Evolutionary conservation across 2,113 vertebrate genomes (phyloP), one percentile per base, ranked within the genome.

Genomic region (Cyanoramphus novaezelandiae): DNA sequence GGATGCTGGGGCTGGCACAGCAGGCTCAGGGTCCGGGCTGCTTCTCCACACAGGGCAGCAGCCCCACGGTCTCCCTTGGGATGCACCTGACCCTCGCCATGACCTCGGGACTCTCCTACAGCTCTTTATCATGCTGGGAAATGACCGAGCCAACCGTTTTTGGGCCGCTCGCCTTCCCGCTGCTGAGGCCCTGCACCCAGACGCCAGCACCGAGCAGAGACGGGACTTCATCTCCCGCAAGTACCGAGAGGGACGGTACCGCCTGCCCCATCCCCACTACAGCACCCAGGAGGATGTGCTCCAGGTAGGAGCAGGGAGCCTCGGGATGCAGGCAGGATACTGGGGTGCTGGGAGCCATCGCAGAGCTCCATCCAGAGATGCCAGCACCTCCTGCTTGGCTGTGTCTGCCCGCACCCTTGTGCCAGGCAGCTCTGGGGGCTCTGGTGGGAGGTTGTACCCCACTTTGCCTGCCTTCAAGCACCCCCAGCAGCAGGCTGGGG

Each of bases 111-210:
- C 46, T 91, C 33, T 94, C 67, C 80, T 83, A 6, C 90, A 99
- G 99, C 98, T 99, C 47, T 99, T 99, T 97, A 99, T 99, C 67
- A 91, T 99, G 98, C 94, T 99, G 93, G 99, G 99, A 10, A 99
- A 99, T 27, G 98, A 99, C 75, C 97, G 98, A 78, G 99, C 99
- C 84, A 99, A 99, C 74, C 98, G 98, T 2, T 99, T 99, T 97
- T 99, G 99, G 99, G 99, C 98, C 0, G 98, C 98, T 10, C 95
- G 91, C 7, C 95, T 99, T n/a, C 95, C 98, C 0, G 7, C 70
- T 2, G 24, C 94, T 0, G 98, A 99, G 53, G 98, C 98, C 37
- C 74, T 99, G 87, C 97, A 97, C 95, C 98, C 98, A 0, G 98
- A 99, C 2, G 97, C 98, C 6, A 57, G 94, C 0, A 96, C 98